A percentile compares a stretch with the other conserved stretches of the same genome.
These are phyloP conservation scores for Hippocampus kuda DNA, from an alignment of 2,797 vertebrate genomes.

Conservation along the genomic window DNA sequence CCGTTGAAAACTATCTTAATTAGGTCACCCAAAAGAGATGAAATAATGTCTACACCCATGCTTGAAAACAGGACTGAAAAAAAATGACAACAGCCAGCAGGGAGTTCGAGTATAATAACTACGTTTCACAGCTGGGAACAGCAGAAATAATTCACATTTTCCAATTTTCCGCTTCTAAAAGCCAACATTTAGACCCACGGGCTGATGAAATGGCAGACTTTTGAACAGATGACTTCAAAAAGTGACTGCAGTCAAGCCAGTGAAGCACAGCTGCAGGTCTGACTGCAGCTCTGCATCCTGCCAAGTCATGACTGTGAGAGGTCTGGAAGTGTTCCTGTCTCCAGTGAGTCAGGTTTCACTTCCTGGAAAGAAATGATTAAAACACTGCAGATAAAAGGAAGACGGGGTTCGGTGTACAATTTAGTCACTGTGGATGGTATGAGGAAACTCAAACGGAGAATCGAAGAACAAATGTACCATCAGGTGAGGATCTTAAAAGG, in stretches of 20 bases:
- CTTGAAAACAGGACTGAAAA: conserved; percentile 13
- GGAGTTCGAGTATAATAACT: conserved; percentile 43
- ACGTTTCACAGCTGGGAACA: conserved; percentile 25
- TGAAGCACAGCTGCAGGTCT: conserved; percentile 35
- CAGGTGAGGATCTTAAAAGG: conserved; percentile 10
- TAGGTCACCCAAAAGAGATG: not conserved
- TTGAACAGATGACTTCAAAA: conserved; percentile 51
- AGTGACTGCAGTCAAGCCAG: conserved; percentile 28
- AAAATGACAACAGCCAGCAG: conserved; percentile 29
- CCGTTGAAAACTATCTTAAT: not conserved
- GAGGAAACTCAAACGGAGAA: conserved; percentile 4
- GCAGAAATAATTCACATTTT: conserved; percentile 41
- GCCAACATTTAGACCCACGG: conserved; percentile 36
- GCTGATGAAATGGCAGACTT: conserved; percentile 53
- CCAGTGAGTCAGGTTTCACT: conserved; percentile 41
- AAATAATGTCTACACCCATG: conserved; percentile 6
- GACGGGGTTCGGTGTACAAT: not conserved
- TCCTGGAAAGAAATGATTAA: conserved; percentile 37
- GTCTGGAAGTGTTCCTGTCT: conserved; percentile 28
- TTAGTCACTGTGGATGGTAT: not conserved
- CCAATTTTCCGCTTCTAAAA: conserved; percentile 41
- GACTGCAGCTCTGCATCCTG: conserved; percentile 18
- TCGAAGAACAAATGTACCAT: not conserved
- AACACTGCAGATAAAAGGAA: conserved; percentile 3
- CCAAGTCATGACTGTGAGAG: conserved; percentile 18